phyloP scores from a whole-genome alignment of 1,140 invertebrate genomes.

The Theocolax elegans region DNA sequence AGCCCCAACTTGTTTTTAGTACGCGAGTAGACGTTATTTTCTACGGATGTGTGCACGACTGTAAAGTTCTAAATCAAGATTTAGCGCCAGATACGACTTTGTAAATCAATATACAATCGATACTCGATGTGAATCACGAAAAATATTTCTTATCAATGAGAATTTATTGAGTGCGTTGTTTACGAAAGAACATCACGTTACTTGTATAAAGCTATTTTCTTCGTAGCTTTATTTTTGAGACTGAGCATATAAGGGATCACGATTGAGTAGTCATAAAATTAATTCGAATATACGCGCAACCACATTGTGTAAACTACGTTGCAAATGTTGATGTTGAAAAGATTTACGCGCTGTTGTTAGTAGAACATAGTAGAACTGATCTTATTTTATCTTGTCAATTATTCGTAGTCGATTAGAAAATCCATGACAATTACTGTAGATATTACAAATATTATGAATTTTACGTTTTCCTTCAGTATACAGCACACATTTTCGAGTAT shows the following conservation, averaged over 20 bases:
- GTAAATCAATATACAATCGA: constrained; percentile 11
- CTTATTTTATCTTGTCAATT: constrained; percentile 22
- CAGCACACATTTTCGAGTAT: neutral
- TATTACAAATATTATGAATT: constrained; percentile 5
- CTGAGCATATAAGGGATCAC: constrained; percentile 28
- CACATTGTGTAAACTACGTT: no score
- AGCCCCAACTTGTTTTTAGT: no score
- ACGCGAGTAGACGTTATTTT: no score
- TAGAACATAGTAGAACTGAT: constrained; percentile 19
- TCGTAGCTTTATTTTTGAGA: constrained; percentile 36
- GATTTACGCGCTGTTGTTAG: constrained; percentile 1
- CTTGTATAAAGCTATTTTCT: constrained; percentile 4
- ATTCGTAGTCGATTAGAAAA: constrained; percentile 15
- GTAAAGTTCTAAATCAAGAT: constrained; percentile 6
- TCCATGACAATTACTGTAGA: constrained; percentile 31
- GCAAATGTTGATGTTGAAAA: neutral
- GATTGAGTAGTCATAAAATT: constrained; percentile 21
- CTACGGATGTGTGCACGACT: no score
- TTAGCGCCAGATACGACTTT: constrained; percentile 10
- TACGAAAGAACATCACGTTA: neutral
- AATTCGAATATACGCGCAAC: constrained; percentile 7
- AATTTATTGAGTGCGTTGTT: constrained; percentile 7
- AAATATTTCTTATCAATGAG: neutral
- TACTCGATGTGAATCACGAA: constrained; percentile 1
- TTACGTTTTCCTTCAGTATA: constrained; percentile 2